Evolutionary conservation across 2,888 invertebrate genomes (phyloP), one percentile per base, ranked within the genome.

Genomic region (Phragmatobia fuliginosa): DNA sequence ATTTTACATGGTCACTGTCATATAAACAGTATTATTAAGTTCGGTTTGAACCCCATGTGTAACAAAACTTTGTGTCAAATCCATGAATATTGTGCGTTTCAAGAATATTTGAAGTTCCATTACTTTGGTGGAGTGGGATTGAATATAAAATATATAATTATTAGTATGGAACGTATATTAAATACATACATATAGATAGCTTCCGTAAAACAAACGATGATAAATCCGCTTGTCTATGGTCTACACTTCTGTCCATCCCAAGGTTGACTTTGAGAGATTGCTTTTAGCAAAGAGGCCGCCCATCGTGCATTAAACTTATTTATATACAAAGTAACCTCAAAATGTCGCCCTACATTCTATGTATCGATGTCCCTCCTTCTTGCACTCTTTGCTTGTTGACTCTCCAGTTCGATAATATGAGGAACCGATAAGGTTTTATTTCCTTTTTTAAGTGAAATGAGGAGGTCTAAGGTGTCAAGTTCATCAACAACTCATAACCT

Each of bases 241-340:
- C 45, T 38, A 32, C 16, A 38, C 45, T 38, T 25, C 16, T 41
- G 63, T 32, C 21, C 59, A 59, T 59, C 59, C 21, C 45, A 45
- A 45, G 45, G 45, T 45, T 45, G 45, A 49, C 8, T 25, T 49
- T 49, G 49, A 49, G 10, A 49, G 49, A 49, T 49, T 25, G n/a
- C 49, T 49, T 49, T 49, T 49, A 49, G n/a, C 3, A 8, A 49
- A 49, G 49, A 49, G 49, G n/a, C 49, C 49, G n/a, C 33, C 32
- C 5, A 61, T 70, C 31, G 11, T 59, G 68, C 45, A 28, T 11
- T 52, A 62, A 67, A 56, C n/a, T 49, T 49, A 49, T 49, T n/a
- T n/a, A n/a, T 49, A n/a, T 11, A 49, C 49, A 49, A 49, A n/a
- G 49, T 49, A n/a, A 49, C 49, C 49, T 49, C 8, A 49, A 49